Evolutionary conservation across 2,113 vertebrate species (phyloP).

Genomic region (Salminus brasiliensis): DNA sequence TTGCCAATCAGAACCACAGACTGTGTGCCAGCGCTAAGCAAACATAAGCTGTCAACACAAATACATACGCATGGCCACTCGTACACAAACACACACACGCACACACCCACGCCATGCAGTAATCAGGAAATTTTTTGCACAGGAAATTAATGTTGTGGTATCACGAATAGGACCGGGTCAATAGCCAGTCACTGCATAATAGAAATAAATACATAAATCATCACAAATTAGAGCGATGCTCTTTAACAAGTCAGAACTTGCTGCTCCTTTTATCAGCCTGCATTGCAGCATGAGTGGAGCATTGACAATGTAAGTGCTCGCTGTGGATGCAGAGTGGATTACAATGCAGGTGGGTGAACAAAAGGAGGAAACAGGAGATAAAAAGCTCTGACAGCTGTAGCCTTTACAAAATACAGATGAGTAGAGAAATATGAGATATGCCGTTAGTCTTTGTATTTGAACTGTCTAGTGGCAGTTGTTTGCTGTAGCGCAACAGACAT

Average conservation of each 20-base stretch:
- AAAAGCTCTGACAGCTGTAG: conserved; percentile 11
- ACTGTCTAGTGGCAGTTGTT: background rate
- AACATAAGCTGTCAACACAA: conserved; percentile 36
- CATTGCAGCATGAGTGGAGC: background rate
- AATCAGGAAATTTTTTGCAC: conserved; percentile 17
- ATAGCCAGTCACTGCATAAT: background rate
- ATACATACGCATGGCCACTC: conserved; percentile 9
- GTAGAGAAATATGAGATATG: conserved; percentile 19
- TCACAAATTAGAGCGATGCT: background rate
- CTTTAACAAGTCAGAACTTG: background rate
- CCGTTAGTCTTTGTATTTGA: background rate
- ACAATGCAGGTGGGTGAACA: conserved; percentile 33
- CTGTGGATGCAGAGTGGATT: background rate
- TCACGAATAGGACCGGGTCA: background rate
- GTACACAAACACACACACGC: conserved; percentile 13
- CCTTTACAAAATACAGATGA: conserved; percentile 4
- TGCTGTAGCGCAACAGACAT: background rate
- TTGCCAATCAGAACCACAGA: background rate
- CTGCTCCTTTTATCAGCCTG: background rate
- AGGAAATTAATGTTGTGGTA: background rate
- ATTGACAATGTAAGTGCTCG: background rate
- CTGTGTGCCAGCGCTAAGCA: conserved; percentile 42
- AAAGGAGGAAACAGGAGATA: conserved; percentile 14
- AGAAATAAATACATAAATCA: conserved; percentile 20
- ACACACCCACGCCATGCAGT: conserved; percentile 6